Percentiles rank a stretch among this genome's conserved stretches.
These are phyloP conservation scores for Pogona vitticeps DNA, from an alignment of 2,113 vertebrate genomes.

Conservation along the genomic window DNA sequence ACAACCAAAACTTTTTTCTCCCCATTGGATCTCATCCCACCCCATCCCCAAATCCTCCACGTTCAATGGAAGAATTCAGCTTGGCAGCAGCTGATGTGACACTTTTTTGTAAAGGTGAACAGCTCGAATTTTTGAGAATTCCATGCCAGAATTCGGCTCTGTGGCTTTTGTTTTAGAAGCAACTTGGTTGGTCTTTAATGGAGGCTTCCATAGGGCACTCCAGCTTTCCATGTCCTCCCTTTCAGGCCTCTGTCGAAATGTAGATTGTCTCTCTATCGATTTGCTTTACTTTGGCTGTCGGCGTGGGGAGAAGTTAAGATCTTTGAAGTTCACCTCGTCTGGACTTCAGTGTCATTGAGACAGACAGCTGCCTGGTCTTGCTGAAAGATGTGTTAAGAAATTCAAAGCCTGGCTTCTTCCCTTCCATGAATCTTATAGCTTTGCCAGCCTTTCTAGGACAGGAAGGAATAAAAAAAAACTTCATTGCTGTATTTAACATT, in stretches of 20 bases:
- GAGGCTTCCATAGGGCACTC: not conserved
- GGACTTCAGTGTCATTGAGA: conserved; percentile 26
- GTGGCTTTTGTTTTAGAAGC: not conserved
- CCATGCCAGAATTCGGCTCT: not conserved
- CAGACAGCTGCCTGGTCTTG: not conserved
- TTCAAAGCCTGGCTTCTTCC: conserved; percentile 34
- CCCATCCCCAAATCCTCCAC: not conserved
- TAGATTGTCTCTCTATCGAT: conserved; percentile 8
- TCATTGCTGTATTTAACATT: not conserved
- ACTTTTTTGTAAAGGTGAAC: not conserved
- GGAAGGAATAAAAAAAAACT: not conserved
- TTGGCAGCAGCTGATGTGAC: accelerated
- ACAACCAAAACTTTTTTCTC: not conserved
- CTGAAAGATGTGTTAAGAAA: conserved; percentile 39
- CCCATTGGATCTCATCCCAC: not conserved
- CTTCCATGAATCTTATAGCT: not conserved
- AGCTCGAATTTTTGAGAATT: conserved; percentile 22
- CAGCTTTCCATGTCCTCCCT: conserved; percentile 31
- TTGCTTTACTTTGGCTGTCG: conserved; percentile 33
- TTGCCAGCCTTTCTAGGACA: not conserved
- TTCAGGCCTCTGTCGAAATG: conserved; percentile 28
- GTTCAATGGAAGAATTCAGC: not conserved
- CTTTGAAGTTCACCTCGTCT: conserved; percentile 29
- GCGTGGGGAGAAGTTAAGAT: conserved; percentile 16
- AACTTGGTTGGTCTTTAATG: not conserved